Conservation (phyloP, 2,888 invertebrate species). For the Xylocampa areola region DNA sequence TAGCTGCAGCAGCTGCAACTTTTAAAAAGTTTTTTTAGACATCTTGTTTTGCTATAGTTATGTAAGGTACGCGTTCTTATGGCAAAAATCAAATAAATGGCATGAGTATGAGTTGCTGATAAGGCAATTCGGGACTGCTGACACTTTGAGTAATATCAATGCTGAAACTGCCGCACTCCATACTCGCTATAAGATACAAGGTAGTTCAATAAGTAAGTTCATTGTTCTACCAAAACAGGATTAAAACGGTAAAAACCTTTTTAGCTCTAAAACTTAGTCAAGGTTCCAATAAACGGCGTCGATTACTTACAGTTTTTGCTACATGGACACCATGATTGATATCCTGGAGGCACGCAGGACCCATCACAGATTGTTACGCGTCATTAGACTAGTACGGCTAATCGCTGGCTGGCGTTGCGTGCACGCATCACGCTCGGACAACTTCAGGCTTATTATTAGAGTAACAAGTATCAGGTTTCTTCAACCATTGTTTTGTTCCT, state of each 20-base stretch:
- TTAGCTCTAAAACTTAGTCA: slow-evolving; percentile 29
- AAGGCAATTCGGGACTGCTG: too few species aligned
- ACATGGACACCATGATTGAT: slow-evolving; percentile 61
- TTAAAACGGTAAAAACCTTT: slow-evolving; percentile 11
- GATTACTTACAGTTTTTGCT: slow-evolving; percentile 54
- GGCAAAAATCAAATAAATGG: too few species aligned
- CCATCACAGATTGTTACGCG: slow-evolving; percentile 65
- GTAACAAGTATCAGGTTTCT: slow-evolving; percentile 42
- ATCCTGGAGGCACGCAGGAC: slow-evolving; percentile 66
- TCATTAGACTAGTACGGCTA: slow-evolving; percentile 62
- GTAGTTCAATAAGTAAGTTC: background rate
- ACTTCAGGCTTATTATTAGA: slow-evolving; percentile 39
- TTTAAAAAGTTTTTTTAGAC: too few species aligned
- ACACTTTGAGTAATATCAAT: too few species aligned
- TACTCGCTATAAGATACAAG: too few species aligned
- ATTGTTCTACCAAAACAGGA: slow-evolving; percentile 22
- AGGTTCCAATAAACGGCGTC: slow-evolving; percentile 48
- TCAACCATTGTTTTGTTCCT: slow-evolving; percentile 32
- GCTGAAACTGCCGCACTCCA: too few species aligned
- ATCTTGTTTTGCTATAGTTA: too few species aligned
- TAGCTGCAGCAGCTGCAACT: too few species aligned
- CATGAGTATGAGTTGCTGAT: too few species aligned
- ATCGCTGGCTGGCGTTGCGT: slow-evolving; percentile 53
- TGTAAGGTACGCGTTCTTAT: too few species aligned
- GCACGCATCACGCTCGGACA: slow-evolving; percentile 53